phyloP scores from a whole-genome alignment of 2,113 vertebrate species.

The Potamarius usumacintae region DNA sequence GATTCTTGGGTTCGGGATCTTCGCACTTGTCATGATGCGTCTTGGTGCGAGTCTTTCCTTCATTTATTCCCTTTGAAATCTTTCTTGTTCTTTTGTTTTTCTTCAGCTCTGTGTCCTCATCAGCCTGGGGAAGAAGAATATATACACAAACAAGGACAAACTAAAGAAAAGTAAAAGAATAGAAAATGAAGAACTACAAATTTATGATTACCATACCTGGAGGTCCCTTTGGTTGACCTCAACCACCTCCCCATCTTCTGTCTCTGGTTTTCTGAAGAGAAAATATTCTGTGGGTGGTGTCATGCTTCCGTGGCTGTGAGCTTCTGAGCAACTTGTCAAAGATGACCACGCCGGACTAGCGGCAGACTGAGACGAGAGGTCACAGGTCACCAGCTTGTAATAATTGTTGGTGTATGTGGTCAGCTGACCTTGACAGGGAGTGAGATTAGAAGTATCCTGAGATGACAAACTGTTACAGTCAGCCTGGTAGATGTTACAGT shows the following conservation, averaged over 20 bases:
- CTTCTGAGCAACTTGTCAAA: constrained; percentile 83
- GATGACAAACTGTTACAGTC: constrained; percentile 74
- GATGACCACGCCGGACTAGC: constrained; percentile 87
- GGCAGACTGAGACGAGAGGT: constrained; percentile 89
- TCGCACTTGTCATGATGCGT: not conserved
- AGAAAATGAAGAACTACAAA: not conserved
- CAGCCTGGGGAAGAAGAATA: constrained; percentile 24
- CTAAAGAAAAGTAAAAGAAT: not conserved
- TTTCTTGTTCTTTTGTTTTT: constrained; percentile 20
- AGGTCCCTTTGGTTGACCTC: constrained; percentile 8
- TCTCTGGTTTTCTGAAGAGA: constrained; percentile 72
- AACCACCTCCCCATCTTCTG: constrained; percentile 47
- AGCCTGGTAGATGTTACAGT: constrained; percentile 86
- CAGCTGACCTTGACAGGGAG: constrained; percentile 82
- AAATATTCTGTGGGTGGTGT: constrained; percentile 78
- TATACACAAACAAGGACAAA: not conserved
- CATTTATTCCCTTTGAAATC: constrained; percentile 17
- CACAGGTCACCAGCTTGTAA: constrained; percentile 93
- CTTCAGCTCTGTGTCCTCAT: constrained; percentile 39
- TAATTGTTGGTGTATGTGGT: constrained; percentile 92
- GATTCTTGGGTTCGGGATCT: not conserved
- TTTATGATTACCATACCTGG: constrained; percentile 27
- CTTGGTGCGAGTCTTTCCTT: constrained; percentile 32
- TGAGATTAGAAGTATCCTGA: constrained; percentile 79
- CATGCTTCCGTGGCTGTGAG: constrained; percentile 76